Percentiles rank a stretch among this genome's conserved stretches.
phyloP scores from a whole-genome alignment of 2,888 invertebrate species.

The Apomyelois bistriatella region DNA sequence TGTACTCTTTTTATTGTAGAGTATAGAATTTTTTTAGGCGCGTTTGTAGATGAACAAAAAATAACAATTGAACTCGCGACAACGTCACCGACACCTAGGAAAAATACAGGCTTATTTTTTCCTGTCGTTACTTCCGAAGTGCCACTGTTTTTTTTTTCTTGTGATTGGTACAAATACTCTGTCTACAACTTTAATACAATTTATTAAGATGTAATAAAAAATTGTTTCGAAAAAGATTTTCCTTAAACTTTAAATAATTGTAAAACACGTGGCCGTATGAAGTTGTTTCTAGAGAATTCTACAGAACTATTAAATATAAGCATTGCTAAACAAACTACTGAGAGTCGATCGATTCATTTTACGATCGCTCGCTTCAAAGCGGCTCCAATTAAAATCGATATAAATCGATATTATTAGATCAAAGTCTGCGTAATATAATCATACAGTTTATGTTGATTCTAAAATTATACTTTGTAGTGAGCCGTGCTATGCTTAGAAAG shows the following conservation, averaged over 20 bases:
- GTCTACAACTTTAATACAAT: no score
- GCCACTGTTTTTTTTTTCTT: no score
- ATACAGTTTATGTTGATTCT: slow-evolving; percentile 18
- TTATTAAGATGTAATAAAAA: no score
- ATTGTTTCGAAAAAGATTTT: no score
- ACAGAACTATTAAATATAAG: neutral
- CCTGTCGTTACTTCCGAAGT: no score
- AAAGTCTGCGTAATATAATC: slow-evolving; percentile 31
- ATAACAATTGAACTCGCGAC: no score
- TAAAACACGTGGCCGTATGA: neutral
- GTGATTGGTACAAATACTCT: no score
- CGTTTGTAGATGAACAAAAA: no score
- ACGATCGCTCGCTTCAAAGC: slow-evolving; percentile 43
- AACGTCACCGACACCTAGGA: no score
- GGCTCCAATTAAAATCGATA: slow-evolving; percentile 46
- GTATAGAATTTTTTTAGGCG: no score
- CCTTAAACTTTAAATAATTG: neutral
- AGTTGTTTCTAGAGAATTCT: neutral
- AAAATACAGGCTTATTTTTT: no score
- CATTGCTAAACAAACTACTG: neutral
- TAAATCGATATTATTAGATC: slow-evolving; percentile 52
- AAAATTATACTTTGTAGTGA: slow-evolving; percentile 20
- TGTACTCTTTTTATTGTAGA: no score
- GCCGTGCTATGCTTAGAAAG: slow-evolving; percentile 9
- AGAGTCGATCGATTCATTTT: neutral